A percentile compares a stretch with the other conserved stretches of the same genome.
Conservation (phyloP, 2,797 vertebrate genomes). For the Diglossa cyanea region DNA sequence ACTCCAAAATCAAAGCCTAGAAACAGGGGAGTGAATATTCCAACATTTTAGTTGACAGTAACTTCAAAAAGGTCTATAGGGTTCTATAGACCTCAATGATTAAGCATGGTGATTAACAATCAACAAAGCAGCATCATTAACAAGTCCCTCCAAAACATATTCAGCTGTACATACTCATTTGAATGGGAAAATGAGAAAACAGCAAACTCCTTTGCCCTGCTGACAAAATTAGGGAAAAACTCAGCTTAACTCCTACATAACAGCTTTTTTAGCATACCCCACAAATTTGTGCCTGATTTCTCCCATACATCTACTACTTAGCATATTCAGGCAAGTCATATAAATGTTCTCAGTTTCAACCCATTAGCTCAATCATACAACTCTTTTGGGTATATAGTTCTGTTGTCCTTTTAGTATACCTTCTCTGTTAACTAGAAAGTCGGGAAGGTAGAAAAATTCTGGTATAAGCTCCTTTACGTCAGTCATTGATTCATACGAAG, state of each 20-base stretch:
- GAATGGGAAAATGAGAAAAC: not conserved
- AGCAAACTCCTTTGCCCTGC: not conserved
- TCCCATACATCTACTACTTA: not conserved
- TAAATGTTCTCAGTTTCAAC: not conserved
- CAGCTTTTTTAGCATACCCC: not conserved
- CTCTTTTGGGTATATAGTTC: not conserved
- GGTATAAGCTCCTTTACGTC: conserved; percentile 98
- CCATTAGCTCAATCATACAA: not conserved
- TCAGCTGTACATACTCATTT: not conserved
- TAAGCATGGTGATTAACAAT: not conserved
- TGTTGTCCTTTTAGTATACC: conserved; percentile 73
- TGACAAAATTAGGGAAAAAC: not conserved
- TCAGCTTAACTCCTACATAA: not conserved
- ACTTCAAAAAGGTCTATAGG: not conserved
- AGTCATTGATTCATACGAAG: conserved; percentile 98
- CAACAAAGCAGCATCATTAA: not conserved
- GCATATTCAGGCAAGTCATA: not conserved
- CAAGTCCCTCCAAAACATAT: not conserved
- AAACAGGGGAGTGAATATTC: not conserved
- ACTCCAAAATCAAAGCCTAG: conserved; percentile 97
- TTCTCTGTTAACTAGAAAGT: conserved; percentile 97
- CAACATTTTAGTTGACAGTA: not conserved
- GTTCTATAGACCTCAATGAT: not conserved
- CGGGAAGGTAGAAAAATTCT: conserved; percentile 98
- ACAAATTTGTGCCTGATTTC: not conserved